Evolutionary conservation across 1,140 invertebrate species (phyloP).

Genomic region (Pemphigus obesinymphae): DNA sequence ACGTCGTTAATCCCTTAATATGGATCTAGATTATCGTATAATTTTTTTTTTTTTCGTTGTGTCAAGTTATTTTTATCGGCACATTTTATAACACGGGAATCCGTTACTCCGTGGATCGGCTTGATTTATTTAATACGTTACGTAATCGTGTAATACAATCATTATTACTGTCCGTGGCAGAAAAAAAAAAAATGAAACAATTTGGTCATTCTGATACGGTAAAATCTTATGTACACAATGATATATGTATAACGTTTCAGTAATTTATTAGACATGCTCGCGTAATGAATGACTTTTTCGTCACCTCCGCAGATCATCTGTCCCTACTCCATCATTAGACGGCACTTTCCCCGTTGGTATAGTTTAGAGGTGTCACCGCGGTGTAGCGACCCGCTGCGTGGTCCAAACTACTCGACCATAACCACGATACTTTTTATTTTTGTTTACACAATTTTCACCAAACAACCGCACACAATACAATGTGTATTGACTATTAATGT

Average conservation of each 20-base stretch:
- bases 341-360: constrained; percentile 35
- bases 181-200: neutral
- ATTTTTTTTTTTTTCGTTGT: neutral
- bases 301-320: constrained; percentile 34
- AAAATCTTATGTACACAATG: neutral
- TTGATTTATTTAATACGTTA: neutral
- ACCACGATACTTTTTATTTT: constrained; percentile 1
- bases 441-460: constrained; percentile 35
- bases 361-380: too few species aligned
- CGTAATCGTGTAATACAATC: neutral
- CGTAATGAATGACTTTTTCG: constrained; percentile 30
- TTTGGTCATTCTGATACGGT: constrained; percentile 1
- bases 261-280: constrained; percentile 28
- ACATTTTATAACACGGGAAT: neutral
- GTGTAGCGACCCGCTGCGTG: neutral
- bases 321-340: too few species aligned
- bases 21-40: neutral
- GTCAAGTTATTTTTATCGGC: neutral
- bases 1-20: neutral
- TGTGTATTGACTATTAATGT: too few species aligned
- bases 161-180: neutral
- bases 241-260: neutral
- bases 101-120: neutral
- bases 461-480: neutral
- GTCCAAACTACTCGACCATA: neutral